These are phyloP conservation scores for Micropoecilia bifurca DNA, from an alignment of 2,797 vertebrate genomes.

Conservation along the genomic window DNA sequence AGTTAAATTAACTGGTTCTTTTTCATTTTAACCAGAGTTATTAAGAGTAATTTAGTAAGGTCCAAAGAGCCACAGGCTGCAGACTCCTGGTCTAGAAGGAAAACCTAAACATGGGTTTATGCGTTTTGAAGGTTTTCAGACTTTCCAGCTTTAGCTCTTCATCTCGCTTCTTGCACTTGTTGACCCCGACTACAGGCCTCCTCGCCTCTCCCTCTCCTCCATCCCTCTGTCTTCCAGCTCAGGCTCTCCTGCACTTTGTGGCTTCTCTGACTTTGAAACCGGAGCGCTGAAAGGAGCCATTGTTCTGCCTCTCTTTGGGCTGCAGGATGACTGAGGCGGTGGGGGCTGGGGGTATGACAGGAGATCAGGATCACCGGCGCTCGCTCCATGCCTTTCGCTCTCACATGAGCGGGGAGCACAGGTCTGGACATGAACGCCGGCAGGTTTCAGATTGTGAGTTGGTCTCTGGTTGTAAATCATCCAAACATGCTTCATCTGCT, in stretches of 20 bases:
- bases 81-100: background rate
- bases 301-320: constrained; percentile 67
- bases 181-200: constrained; percentile 30
- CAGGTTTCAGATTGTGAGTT: constrained; percentile 12
- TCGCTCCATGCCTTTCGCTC: constrained; percentile 13
- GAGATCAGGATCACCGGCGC: constrained; percentile 53
- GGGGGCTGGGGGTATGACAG: constrained; percentile 29
- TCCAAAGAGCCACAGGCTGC: too few relatives aligned
- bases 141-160: constrained; percentile 2
- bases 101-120: background rate
- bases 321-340: constrained; percentile 19
- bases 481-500: constrained; percentile 34
- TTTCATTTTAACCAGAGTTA: too few relatives aligned
- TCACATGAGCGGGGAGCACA: constrained; percentile 47
- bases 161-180: constrained; percentile 13
- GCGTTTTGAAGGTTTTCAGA: background rate
- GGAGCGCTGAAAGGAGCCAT: constrained; percentile 77
- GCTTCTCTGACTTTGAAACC: constrained; percentile 75
- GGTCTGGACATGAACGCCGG: constrained; percentile 56
- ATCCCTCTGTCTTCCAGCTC: constrained; percentile 45
- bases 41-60: too few relatives aligned
- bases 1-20: too few relatives aligned
- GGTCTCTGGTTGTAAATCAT: constrained; percentile 16
- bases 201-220: background rate
- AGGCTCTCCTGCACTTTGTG: constrained; percentile 53